Percentiles rank a stretch among this genome's conserved stretches.
These are phyloP conservation scores for Odontomachus brunneus DNA, from an alignment of 1,140 invertebrate species.

Conservation along the genomic window DNA sequence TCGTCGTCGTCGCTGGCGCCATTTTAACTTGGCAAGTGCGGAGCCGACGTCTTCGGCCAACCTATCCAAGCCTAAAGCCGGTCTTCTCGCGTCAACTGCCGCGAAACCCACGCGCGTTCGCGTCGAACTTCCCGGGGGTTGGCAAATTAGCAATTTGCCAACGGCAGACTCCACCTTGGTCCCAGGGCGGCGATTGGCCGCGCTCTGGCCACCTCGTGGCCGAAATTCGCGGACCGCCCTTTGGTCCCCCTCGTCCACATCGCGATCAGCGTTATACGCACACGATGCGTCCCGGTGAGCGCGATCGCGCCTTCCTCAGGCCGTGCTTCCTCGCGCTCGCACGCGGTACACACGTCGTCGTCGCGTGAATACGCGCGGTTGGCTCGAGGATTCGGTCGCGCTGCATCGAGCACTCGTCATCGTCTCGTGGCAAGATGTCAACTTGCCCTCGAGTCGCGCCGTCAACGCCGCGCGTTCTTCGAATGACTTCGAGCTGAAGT, in stretches of 20 bases:
- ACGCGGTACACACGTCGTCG: too few relatives aligned
- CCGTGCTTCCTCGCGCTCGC: too few relatives aligned
- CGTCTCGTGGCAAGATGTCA: too few relatives aligned
- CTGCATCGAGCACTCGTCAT: too few relatives aligned
- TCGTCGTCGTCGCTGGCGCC: conserved; percentile 10
- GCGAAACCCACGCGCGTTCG: conserved; percentile 42
- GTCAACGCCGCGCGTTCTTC: too few relatives aligned
- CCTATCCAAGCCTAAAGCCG: conserved; percentile 14
- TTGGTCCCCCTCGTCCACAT: conserved; percentile 49
- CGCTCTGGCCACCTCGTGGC: conserved; percentile 35
- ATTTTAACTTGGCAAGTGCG: conserved; percentile 67
- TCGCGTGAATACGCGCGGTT: too few relatives aligned
- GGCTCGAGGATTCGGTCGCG: too few relatives aligned
- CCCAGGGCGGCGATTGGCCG: conserved; percentile 61
- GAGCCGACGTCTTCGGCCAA: conserved; percentile 56
- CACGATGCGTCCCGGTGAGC: conserved; percentile 17
- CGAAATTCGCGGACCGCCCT: conserved; percentile 67
- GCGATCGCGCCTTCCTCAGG: background rate
- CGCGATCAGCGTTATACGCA: conserved; percentile 53
- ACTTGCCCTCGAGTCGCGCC: too few relatives aligned
- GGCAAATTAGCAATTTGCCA: conserved; percentile 74
- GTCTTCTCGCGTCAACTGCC: conserved; percentile 56
- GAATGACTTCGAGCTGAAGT: too few relatives aligned
- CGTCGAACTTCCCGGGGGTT: conserved; percentile 59
- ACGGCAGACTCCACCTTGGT: conserved; percentile 62